Evolutionary conservation across 2,888 invertebrate species (phyloP), one percentile per base, ranked within the genome.

Genomic region (Drosophila picticornis): DNA sequence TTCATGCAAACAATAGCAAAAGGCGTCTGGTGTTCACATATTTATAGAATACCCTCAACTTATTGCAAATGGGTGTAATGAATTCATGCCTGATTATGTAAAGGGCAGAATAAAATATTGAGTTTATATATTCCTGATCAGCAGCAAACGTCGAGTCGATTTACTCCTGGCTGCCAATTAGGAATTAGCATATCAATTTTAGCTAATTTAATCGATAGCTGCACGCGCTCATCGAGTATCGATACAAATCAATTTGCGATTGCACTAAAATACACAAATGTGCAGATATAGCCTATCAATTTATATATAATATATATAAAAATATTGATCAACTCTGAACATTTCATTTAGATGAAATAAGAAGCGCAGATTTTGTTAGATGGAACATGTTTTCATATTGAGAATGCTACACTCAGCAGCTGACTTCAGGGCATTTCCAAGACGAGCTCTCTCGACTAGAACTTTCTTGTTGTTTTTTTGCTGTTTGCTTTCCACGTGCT

Each of bases 1-100:
- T 72, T 13, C 53, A 55, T 62, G 46, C 71, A 60, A 50, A 72
- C 72, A 67, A 34, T 43, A 11, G 4, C 25, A 0, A 57, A 29
- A 9, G 5, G 32, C 22, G n/a, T 55, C 61, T 55, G 16, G 10
- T 36, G 25, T 46, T 25, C 25, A 25, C 4, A 46, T 25, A 16
- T 25, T 43, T 43, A 43, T 22, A 22, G 22, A 43, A 43, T 43
- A 43, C 11, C 43, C 43, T 43, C 43, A 22, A 22, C 10, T 43
- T 2, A 22, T 11, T 22, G 46, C 22, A 46, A 46, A 25, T 46
- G 22, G 3, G 46, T 46, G 13, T 22, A 16, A 46, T 46, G 1
- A 16, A 4, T 7, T 16, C 4, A 4, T 25, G 22, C 7, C 7
- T 46, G 7, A 7, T 13, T 22, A 46, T 7, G 6, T 46, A 13